Percentiles rank a stretch among this genome's conserved stretches.
These are phyloP conservation scores for Umimayanthus chanpuru DNA, from an alignment of 92 coral and sea anemone species.

Conservation along the genomic window DNA sequence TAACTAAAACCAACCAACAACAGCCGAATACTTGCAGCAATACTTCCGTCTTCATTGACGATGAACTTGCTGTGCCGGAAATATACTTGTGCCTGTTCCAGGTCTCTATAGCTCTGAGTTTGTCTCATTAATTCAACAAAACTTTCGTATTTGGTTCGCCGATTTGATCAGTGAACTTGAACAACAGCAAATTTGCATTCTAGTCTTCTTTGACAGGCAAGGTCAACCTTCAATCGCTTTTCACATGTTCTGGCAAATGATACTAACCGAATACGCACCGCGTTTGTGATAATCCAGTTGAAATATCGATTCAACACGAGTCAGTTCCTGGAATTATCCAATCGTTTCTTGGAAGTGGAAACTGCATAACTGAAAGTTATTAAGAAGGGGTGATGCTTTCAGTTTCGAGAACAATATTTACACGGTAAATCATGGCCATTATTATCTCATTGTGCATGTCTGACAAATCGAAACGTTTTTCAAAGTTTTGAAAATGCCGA, in stretches of 20 bases:
- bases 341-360: slow-evolving; percentile 8
- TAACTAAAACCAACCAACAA: slow-evolving; percentile 32
- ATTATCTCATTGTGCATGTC: background rate
- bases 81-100: background rate
- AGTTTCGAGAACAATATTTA: too few relatives aligned
- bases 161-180: background rate
- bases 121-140: background rate
- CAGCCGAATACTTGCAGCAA: slow-evolving; percentile 14
- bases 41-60: background rate
- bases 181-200: background rate
- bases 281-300: background rate
- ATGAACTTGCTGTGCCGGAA: background rate
- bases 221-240: background rate
- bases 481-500: background rate
- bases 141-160: too few relatives aligned
- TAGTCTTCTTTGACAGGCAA: background rate
- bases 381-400: background rate
- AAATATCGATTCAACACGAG: background rate
- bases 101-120: background rate
- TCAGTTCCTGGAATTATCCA: background rate
- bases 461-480: too few relatives aligned
- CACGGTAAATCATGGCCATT: background rate
- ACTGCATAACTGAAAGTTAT: background rate
- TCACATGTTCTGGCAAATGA: background rate
- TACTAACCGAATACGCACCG: too few relatives aligned